Percentiles rank a stretch among this genome's conserved stretches.
phyloP scores from a whole-genome alignment of 2,888 invertebrate species.

The Amphipoea oculea region DNA sequence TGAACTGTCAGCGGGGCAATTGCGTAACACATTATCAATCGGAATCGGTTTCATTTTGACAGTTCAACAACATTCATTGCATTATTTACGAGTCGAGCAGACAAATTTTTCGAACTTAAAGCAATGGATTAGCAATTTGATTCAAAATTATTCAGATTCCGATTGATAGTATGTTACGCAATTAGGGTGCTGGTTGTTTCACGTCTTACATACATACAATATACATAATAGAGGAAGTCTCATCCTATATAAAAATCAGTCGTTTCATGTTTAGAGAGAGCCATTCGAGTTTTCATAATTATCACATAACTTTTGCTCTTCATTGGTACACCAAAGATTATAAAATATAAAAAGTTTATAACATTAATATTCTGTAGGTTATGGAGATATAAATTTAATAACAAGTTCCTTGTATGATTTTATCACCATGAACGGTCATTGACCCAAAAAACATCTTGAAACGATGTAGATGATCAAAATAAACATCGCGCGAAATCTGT shows the following conservation, averaged over 20 bases:
- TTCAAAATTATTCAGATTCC: too few species aligned
- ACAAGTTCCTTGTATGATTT: slow-evolving; percentile 10
- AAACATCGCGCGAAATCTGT: neutral
- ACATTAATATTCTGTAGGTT: neutral
- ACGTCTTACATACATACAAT: neutral
- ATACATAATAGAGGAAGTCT: neutral
- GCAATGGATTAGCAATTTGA: too few species aligned
- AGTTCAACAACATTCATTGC: too few species aligned
- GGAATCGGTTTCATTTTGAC: too few species aligned
- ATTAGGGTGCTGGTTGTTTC: neutral
- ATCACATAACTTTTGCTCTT: slow-evolving; percentile 28
- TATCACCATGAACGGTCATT: slow-evolving; percentile 9
- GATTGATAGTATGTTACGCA: too few species aligned
- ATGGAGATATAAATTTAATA: slow-evolving; percentile 15
- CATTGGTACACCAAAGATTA: slow-evolving; percentile 5
- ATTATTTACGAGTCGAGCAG: too few species aligned
- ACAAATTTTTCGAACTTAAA: too few species aligned
- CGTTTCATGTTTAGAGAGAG: slow-evolving; percentile 13
- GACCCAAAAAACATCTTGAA: slow-evolving; percentile 9
- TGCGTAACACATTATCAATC: too few species aligned
- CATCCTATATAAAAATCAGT: slow-evolving; percentile 49
- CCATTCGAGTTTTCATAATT: slow-evolving; percentile 8
- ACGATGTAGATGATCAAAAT: slow-evolving; percentile 6
- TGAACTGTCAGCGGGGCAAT: neutral
- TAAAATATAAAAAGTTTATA: slow-evolving; percentile 15